Conservation (phyloP, 2,113 vertebrate species). For the Elephantulus edwardii region DNA sequence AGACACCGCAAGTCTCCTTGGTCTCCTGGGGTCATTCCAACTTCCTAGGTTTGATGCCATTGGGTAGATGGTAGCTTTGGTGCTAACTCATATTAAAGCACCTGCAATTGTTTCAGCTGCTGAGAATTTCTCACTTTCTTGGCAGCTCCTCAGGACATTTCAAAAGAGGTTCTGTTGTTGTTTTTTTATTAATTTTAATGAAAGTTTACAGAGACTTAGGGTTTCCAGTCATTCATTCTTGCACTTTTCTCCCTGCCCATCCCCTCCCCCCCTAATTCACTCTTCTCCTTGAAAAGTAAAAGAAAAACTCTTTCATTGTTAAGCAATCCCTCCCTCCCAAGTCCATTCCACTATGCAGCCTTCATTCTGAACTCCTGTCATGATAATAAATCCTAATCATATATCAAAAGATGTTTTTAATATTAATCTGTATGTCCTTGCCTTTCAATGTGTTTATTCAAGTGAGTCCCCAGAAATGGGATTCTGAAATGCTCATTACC, state of each 20-base stretch:
- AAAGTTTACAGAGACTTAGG: too few relatives aligned
- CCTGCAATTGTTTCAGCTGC: not conserved
- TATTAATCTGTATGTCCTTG: conserved; percentile 47
- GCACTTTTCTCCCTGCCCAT: too few relatives aligned
- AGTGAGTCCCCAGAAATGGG: not conserved
- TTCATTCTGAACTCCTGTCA: too few relatives aligned
- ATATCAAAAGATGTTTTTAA: too few relatives aligned
- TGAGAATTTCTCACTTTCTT: not conserved
- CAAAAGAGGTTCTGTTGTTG: not conserved
- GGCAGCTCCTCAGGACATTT: not conserved
- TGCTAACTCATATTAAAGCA: not conserved
- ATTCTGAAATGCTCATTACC: conserved; percentile 30
- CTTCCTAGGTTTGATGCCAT: not conserved
- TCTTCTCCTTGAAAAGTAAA: too few relatives aligned
- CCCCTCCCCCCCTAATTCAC: too few relatives aligned
- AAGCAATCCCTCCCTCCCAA: too few relatives aligned
- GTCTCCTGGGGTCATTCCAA: not conserved
- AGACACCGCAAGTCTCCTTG: not conserved
- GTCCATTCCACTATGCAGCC: too few relatives aligned
- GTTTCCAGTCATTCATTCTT: too few relatives aligned
- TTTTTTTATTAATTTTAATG: too few relatives aligned
- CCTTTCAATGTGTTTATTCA: conserved; percentile 37
- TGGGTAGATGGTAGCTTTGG: not conserved
- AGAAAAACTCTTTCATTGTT: too few relatives aligned
- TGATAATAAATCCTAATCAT: too few relatives aligned